Percentiles rank a stretch among this genome's conserved stretches.
phyloP scores from a whole-genome alignment of 2,797 vertebrate species.

The Yasuhikotakia modesta region DNA sequence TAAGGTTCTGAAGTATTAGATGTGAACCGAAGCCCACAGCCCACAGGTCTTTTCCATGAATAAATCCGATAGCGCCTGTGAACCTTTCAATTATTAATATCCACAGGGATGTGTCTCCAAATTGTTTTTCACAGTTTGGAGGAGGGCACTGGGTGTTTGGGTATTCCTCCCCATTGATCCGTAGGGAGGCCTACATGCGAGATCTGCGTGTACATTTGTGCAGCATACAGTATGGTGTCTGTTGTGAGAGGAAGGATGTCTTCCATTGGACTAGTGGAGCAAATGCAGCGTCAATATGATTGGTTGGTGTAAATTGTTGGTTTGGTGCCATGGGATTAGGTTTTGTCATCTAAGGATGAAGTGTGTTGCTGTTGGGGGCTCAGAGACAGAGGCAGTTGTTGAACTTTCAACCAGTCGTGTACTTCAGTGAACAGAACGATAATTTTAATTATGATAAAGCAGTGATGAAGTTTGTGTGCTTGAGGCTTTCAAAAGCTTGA shows the following conservation, averaged over 20 bases:
- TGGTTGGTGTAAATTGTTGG: constrained; percentile 64
- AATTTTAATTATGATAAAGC: no score
- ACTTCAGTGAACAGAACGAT: not conserved
- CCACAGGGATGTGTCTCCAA: constrained; percentile 63
- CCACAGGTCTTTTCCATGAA: constrained; percentile 60
- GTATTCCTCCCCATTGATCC: constrained; percentile 64
- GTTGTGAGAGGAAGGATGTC: constrained; percentile 29
- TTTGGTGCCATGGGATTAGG: constrained; percentile 59
- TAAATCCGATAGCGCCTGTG: constrained; percentile 65
- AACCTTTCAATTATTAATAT: constrained; percentile 76
- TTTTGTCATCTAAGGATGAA: constrained; percentile 37
- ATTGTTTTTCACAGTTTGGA: constrained; percentile 65
- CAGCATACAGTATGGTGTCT: constrained; percentile 9
- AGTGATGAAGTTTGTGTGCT: no score
- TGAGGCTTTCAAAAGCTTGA: no score
- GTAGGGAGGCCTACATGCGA: constrained; percentile 47
- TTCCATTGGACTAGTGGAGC: constrained; percentile 33
- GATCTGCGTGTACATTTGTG: not conserved
- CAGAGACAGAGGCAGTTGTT: not conserved
- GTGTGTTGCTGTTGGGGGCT: constrained; percentile 5
- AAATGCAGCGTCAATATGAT: constrained; percentile 56
- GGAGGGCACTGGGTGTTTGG: constrained; percentile 58
- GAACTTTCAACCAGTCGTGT: not conserved
- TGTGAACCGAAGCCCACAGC: constrained; percentile 38
- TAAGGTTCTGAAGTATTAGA: constrained; percentile 47